Evolutionary conservation across 2,113 vertebrate species (phyloP).

Genomic region (Mystacornis crossleyi): DNA sequence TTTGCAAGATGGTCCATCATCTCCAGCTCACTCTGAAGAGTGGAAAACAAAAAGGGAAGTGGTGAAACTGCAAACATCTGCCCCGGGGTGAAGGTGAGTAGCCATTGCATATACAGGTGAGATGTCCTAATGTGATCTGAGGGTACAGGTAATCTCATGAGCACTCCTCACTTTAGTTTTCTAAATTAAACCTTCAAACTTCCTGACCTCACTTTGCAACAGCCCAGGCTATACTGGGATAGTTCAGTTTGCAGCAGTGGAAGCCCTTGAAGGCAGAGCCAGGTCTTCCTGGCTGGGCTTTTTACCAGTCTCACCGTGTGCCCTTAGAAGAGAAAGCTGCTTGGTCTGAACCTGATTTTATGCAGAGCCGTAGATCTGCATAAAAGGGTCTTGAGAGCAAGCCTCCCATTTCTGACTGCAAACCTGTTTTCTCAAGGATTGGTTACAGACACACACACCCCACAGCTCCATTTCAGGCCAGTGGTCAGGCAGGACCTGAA

Average conservation of each 20-base stretch:
- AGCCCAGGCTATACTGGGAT: background rate
- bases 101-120: background rate
- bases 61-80: background rate
- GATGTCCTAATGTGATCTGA: background rate
- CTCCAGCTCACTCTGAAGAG: background rate
- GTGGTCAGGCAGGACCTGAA: background rate
- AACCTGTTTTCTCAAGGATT: background rate
- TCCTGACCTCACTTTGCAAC: background rate
- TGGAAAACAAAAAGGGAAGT: background rate
- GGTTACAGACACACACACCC: background rate
- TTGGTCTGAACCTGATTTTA: background rate
- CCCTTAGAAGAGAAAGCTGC: background rate
- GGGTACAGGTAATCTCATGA: background rate
- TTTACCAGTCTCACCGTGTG: background rate
- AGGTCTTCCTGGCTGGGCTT: background rate
- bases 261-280: background rate
- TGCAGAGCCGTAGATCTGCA: background rate
- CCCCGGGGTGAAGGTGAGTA: background rate
- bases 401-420: background rate
- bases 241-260: background rate
- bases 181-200: background rate
- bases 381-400: background rate
- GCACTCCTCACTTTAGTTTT: background rate
- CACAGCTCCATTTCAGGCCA: background rate
- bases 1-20: slow-evolving; percentile 79